phyloP scores from a whole-genome alignment of 2,113 vertebrate species.

The Chloropsis hardwickii region DNA sequence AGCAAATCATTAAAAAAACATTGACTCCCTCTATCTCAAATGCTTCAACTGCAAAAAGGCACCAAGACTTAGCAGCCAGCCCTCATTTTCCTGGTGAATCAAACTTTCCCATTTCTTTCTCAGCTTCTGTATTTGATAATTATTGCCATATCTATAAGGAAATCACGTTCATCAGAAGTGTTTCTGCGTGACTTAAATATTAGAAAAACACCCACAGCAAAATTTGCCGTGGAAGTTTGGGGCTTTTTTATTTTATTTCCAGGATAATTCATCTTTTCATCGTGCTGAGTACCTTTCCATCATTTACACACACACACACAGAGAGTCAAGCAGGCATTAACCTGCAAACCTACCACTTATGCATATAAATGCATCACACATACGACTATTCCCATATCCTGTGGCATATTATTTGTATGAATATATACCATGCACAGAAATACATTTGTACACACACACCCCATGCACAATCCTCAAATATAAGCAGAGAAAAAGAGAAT shows the following conservation, averaged over 20 bases:
- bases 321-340: constrained; percentile 49
- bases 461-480: constrained; percentile 8
- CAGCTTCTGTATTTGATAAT: constrained; percentile 22
- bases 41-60: constrained; percentile 37
- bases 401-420: constrained; percentile 25
- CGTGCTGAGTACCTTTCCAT: constrained; percentile 31
- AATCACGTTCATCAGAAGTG: background rate
- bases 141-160: constrained; percentile 20
- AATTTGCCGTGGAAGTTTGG: constrained; percentile 44
- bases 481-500: constrained; percentile 41
- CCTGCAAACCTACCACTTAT: constrained; percentile 53
- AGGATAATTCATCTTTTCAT: constrained; percentile 17
- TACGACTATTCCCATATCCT: background rate
- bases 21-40: constrained; percentile 62
- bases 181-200: background rate
- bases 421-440: constrained; percentile 9
- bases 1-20: constrained; percentile 65
- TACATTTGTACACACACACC: background rate
- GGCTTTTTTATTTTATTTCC: background rate
- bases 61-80: constrained; percentile 1
- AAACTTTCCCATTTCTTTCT: constrained; percentile 20
- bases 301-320: constrained; percentile 10
- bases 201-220: constrained; percentile 15
- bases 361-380: constrained; percentile 49
- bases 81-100: background rate